phyloP scores from a whole-genome alignment of 2,113 vertebrate species.

The Menura novaehollandiae region DNA sequence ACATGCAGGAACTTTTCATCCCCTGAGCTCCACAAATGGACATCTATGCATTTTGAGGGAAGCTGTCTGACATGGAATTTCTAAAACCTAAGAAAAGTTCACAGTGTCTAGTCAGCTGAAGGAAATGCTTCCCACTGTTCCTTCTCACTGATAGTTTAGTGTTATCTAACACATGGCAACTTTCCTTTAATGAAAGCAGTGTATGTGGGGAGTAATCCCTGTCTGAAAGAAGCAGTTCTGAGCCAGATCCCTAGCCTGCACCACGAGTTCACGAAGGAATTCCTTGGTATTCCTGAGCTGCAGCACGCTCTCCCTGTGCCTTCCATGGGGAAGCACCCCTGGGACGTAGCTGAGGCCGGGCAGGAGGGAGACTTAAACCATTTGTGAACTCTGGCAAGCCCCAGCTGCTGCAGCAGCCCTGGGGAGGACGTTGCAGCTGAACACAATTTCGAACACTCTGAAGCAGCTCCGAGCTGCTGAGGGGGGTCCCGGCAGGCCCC shows the following conservation, averaged over 20 bases:
- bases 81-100: not conserved
- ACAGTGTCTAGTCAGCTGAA: not conserved
- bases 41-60: not conserved
- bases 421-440: conserved; percentile 1
- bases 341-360: not conserved
- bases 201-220: rapidly evolving
- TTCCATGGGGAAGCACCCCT: rapidly evolving
- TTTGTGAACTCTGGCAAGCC: not conserved
- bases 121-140: not conserved
- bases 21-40: not conserved
- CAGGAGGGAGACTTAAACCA: not conserved
- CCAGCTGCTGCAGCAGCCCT: not conserved
- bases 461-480: not conserved
- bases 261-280: not conserved
- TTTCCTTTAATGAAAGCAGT: not conserved
- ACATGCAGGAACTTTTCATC: not conserved
- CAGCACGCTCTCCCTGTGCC: not conserved
- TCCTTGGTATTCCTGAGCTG: not conserved
- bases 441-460: not conserved
- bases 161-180: not conserved
- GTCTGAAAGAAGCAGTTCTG: not conserved
- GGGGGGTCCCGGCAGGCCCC: not conserved
- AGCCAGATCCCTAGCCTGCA: not conserved
- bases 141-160: not conserved
- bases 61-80: not conserved